Conservation (phyloP, 2,113 vertebrate genomes). For the Diphyllodes magnificus region DNA sequence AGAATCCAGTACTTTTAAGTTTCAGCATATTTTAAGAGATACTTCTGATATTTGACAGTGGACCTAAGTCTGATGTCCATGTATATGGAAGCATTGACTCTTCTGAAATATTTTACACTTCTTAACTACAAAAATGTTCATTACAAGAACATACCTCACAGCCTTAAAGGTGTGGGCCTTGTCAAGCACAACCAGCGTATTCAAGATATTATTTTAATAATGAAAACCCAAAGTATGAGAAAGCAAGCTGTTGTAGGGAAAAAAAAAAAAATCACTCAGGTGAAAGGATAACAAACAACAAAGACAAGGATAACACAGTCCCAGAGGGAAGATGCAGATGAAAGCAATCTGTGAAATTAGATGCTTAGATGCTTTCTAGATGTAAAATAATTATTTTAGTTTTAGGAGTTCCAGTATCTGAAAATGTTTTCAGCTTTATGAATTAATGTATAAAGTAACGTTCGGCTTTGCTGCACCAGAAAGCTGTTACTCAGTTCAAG, state of each 20-base stretch:
- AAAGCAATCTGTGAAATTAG: slow-evolving; percentile 57
- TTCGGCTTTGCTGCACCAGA: slow-evolving; percentile 24
- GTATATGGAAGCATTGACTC: slow-evolving; percentile 21
- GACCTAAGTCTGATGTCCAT: background rate
- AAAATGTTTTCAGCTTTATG: slow-evolving; percentile 53
- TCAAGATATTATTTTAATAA: slow-evolving; percentile 66
- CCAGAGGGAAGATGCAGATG: slow-evolving; percentile 46
- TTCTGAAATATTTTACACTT: slow-evolving; percentile 12
- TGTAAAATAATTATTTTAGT: slow-evolving; percentile 53
- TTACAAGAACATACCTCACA: slow-evolving; percentile 9
- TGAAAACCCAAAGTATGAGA: slow-evolving; percentile 62
- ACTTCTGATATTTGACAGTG: slow-evolving; percentile 4
- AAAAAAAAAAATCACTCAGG: slow-evolving; percentile 50
- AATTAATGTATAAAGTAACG: slow-evolving; percentile 46
- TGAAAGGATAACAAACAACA: slow-evolving; percentile 64
- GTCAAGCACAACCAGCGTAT: slow-evolving; percentile 57
- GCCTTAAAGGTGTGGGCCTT: slow-evolving; percentile 34
- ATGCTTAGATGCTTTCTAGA: slow-evolving; percentile 57
- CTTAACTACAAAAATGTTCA: slow-evolving; percentile 8
- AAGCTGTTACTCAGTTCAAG: background rate
- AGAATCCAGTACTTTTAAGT: background rate
- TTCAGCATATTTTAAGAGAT: slow-evolving; percentile 5
- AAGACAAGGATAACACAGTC: slow-evolving; percentile 56
- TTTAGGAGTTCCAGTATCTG: slow-evolving; percentile 16
- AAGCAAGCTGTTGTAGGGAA: slow-evolving; percentile 17